Evolutionary conservation across 2,888 invertebrate genomes (phyloP).

Genomic region (Allophyes oxyacanthae): DNA sequence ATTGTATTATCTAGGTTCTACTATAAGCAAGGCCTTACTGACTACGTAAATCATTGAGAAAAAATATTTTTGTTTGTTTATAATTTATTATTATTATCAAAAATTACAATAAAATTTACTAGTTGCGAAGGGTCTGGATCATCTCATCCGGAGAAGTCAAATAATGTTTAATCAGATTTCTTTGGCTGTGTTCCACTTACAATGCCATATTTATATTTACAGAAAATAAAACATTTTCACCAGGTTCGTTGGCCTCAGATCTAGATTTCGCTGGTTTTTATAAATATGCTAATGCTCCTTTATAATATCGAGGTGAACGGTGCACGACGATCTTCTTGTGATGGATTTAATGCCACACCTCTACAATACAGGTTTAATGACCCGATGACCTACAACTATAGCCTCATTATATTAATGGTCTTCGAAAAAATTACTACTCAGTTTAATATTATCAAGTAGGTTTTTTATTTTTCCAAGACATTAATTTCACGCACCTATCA

Average conservation of each 20-base stretch:
- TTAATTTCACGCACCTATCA: not conserved
- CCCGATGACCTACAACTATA: slow-evolving; percentile 55
- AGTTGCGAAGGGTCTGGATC: slow-evolving; percentile 26
- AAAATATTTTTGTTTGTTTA: slow-evolving; percentile 35
- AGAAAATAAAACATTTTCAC: slow-evolving; percentile 18
- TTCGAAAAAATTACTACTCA: not conserved
- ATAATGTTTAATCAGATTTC: slow-evolving; percentile 33
- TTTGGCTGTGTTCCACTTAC: slow-evolving; percentile 25
- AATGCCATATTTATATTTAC: slow-evolving; percentile 20
- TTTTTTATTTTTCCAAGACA: not conserved
- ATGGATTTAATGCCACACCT: slow-evolving; percentile 58
- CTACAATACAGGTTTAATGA: slow-evolving; percentile 54
- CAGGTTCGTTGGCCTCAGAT: slow-evolving; percentile 58
- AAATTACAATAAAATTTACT: slow-evolving; percentile 7
- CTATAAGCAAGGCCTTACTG: slow-evolving; percentile 51
- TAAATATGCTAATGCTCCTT: slow-evolving; percentile 64
- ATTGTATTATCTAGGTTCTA: slow-evolving; percentile 37
- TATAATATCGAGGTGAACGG: slow-evolving; percentile 60
- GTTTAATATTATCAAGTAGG: slow-evolving; percentile 1
- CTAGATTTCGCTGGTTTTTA: slow-evolving; percentile 56
- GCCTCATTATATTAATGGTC: not conserved
- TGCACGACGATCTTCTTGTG: slow-evolving; percentile 56
- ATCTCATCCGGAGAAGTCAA: slow-evolving; percentile 41
- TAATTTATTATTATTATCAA: slow-evolving; percentile 8
- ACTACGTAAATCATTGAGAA: slow-evolving; percentile 38